Conservation (phyloP, 1,140 invertebrate genomes). For the Aphis gossypii region DNA sequence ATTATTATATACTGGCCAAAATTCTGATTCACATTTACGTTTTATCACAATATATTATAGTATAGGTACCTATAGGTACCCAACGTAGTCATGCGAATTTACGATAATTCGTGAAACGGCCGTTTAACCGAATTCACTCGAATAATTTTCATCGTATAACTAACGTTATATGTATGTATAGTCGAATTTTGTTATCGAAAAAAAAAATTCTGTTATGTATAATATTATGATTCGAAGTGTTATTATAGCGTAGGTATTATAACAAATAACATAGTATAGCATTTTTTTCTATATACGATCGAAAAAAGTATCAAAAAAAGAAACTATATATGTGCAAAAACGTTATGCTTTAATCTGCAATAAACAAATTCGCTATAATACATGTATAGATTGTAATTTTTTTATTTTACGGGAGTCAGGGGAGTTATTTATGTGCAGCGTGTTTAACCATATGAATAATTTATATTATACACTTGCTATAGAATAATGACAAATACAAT, state of each 20-base stretch:
- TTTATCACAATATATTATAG: neutral
- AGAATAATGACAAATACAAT: neutral
- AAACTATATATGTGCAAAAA: too few species aligned
- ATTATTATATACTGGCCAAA: neutral
- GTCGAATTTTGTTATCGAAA: neutral
- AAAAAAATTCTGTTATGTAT: neutral
- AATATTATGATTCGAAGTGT: too few species aligned
- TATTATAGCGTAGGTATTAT: too few species aligned
- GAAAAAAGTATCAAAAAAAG: too few species aligned
- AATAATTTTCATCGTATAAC: neutral
- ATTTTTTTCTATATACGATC: too few species aligned
- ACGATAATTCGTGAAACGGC: neutral
- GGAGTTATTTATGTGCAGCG: neutral
- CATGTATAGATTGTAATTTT: neutral
- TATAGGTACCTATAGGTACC: neutral
- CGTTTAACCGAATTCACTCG: neutral
- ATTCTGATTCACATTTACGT: neutral
- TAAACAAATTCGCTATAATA: neutral
- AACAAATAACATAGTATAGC: too few species aligned
- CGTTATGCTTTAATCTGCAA: neutral
- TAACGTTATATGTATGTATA: too few species aligned
- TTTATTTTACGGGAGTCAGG: neutral
- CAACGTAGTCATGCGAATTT: neutral
- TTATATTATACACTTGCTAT: neutral
- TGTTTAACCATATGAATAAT: neutral